Base-by-base conservation (phyloP, 2,113 vertebrate species). In the Willisornis vidua region DNA sequence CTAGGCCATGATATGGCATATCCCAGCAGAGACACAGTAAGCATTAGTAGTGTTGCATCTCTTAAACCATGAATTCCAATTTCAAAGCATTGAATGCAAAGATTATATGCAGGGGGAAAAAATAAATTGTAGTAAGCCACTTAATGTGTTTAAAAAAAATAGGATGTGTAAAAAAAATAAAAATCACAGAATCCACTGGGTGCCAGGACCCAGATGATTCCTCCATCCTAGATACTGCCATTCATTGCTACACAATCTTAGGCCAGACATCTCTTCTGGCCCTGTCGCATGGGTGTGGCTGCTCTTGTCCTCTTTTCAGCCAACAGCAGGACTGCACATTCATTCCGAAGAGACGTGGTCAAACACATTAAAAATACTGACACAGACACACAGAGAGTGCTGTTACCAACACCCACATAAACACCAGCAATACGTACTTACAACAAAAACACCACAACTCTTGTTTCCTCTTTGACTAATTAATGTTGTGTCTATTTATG, bases 91-190 rank as follows among this genome's bases (percentile, higher is more conserved):
- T 70, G 28, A 48, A 51, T 51, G 19, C 7, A 59, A 80, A 49
- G 3, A 66, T 23, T 61, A 70, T 33, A 86, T 19, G 7, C 6
- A 24, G 2, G 0, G 18, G 20, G 35, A 48, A 49, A 24, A 51
- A 61, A 37, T 25, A 43, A 54, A 10, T 4, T 1, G 0, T 12
- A 22, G 43, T 43, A 6, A 88, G 3, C 2, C 6, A 54, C 6
- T 20, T 72, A 35, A 16, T 4, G 3, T 57, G 3, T 61, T 57
- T 75, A 4, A 7, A 46, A 70, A 70, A 20, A 25, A 29, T 43
- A 66, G 23, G 11, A 23, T 18, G 4, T 26, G 25, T 12, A 52
- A 68, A 18, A 11, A 3, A 39, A 49, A 62, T 1, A 55, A 52
- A 28, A 39, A 26, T 25, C 16, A 20, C 13, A 28, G 18, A 57